A percentile compares a stretch with the other conserved stretches of the same genome.
Evolutionary conservation across 2,888 invertebrate genomes (phyloP).

Genomic region (Stenotaenia linearis): DNA sequence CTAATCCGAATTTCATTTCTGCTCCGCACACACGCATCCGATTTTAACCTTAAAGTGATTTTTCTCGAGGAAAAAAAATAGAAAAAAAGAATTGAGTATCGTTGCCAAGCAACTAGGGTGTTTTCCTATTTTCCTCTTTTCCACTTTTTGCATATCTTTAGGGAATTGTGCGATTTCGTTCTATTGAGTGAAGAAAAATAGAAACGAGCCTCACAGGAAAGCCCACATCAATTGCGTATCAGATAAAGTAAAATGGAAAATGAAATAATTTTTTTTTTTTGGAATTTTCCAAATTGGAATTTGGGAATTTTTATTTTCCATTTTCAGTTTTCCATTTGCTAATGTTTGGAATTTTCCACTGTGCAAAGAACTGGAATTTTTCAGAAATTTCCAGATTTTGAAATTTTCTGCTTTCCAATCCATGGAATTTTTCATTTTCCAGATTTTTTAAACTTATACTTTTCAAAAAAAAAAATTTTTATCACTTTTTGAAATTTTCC

Average conservation of each 20-base stretch:
- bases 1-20: not conserved
- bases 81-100: not conserved
- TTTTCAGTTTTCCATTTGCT: too few relatives aligned
- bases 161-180: conserved; percentile 22
- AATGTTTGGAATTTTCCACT: too few relatives aligned
- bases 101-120: conserved; percentile 14
- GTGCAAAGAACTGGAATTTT: too few relatives aligned
- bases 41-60: not conserved
- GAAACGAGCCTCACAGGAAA: conserved; percentile 18
- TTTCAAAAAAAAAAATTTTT: too few relatives aligned
- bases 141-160: conserved; percentile 14
- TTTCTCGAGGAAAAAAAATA: not conserved
- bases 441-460: too few relatives aligned
- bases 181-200: conserved; percentile 22
- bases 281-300: too few relatives aligned
- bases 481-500: too few relatives aligned
- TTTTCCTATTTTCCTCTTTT: not conserved
- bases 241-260: not conserved
- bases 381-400: too few relatives aligned
- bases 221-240: not conserved
- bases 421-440: too few relatives aligned
- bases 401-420: too few relatives aligned
- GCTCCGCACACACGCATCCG: not conserved
- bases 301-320: too few relatives aligned
- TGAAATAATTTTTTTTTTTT: not conserved